These are phyloP conservation scores for Ceyx cyanopectus DNA, from an alignment of 2,113 vertebrate genomes.

Conservation along the genomic window DNA sequence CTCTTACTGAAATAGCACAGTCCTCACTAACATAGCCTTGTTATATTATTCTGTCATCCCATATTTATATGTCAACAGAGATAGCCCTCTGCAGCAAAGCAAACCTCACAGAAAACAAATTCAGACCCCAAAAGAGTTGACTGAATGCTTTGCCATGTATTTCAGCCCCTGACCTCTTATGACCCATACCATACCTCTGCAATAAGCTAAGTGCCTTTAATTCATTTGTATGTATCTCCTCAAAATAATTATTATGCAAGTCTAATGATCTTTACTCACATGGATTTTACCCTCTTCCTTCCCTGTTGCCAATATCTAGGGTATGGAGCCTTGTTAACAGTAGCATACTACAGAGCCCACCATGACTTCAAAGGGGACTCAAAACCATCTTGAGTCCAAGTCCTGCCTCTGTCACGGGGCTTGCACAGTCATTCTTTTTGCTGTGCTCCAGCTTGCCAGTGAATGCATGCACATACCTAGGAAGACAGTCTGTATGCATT, in stretches of 20 bases:
- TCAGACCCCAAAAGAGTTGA: neutral
- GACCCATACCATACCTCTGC: neutral
- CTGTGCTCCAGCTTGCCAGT: neutral
- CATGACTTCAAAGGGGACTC: too few species aligned
- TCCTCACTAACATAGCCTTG: neutral
- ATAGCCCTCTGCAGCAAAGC: neutral
- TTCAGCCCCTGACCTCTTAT: neutral
- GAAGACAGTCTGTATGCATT: neutral
- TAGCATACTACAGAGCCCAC: neutral
- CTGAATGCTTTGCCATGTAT: neutral
- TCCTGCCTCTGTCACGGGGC: neutral
- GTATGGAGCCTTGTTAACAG: neutral
- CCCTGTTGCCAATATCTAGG: neutral
- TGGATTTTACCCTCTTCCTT: neutral
- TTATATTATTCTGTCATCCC: neutral
- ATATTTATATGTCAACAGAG: neutral
- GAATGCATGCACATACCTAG: neutral
- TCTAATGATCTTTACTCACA: neutral
- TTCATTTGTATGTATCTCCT: neutral
- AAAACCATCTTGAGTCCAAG: rapidly evolving
- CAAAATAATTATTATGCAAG: neutral
- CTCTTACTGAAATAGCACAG: neutral
- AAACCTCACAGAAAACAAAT: neutral
- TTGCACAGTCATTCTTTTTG: neutral
- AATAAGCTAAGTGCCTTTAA: neutral